Evolutionary conservation across 2,113 vertebrate species (phyloP).

Genomic region (Mionectes macconnelli): DNA sequence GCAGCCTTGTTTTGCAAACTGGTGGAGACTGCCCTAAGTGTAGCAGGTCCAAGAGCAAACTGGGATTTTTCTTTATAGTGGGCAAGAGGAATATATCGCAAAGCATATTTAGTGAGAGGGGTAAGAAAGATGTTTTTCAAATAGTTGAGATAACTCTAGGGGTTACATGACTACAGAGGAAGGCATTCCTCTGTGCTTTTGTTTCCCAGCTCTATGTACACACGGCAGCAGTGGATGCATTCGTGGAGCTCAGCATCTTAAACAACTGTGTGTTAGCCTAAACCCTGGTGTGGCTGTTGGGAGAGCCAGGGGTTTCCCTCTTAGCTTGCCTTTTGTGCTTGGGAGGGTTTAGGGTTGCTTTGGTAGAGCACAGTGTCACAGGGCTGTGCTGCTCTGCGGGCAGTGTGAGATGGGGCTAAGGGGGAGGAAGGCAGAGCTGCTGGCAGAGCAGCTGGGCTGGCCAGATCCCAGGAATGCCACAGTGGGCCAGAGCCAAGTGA

Average conservation of each 20-base stretch:
- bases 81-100: neutral
- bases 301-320: neutral
- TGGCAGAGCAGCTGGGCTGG: fast-evolving
- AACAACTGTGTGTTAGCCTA: neutral
- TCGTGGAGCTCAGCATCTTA: neutral
- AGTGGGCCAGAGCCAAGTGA: fast-evolving
- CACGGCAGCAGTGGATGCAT: fast-evolving
- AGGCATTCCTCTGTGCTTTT: neutral
- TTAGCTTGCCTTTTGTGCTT: neutral
- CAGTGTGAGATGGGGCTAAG: neutral
- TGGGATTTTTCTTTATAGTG: neutral
- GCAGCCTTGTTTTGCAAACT: conserved; percentile 53
- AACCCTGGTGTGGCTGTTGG: neutral
- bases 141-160: neutral
- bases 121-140: neutral
- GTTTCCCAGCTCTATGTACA: neutral
- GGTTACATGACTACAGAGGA: neutral
- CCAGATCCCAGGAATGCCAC: neutral
- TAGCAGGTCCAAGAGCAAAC: conserved; percentile 29
- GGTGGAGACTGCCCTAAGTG: conserved; percentile 33
- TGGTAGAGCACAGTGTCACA: neutral
- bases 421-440: neutral
- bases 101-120: neutral
- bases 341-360: neutral
- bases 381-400: neutral